A percentile compares a stretch with the other conserved stretches of the same genome.
phyloP scores from a whole-genome alignment of 2,888 invertebrate genomes.

The Morpho deidamia region DNA sequence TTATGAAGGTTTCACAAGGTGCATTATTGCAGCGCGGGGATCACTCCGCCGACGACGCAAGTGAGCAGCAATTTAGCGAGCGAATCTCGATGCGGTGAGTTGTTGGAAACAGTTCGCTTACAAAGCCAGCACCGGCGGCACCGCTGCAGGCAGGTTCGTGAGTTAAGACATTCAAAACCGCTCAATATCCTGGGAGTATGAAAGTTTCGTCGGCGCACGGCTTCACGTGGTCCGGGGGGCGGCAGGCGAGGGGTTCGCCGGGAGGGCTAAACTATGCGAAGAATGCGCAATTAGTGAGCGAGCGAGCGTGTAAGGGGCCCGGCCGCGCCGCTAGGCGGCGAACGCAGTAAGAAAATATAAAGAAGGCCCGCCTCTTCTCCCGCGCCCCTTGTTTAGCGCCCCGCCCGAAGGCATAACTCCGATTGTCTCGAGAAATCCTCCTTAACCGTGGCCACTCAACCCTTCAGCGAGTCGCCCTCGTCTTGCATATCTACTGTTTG shows the following conservation, averaged over 20 bases:
- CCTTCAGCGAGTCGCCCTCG: constrained; percentile 60
- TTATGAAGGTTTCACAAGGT: constrained; percentile 12
- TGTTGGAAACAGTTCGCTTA: constrained; percentile 62
- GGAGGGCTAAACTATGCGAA: constrained; percentile 95
- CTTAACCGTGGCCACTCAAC: constrained; percentile 74
- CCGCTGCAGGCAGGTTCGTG: constrained; percentile 66
- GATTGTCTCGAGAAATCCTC: constrained; percentile 76
- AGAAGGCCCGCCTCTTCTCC: constrained; percentile 79
- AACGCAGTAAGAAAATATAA: constrained; percentile 84
- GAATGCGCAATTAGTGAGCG: constrained; percentile 98
- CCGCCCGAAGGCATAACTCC: constrained; percentile 78
- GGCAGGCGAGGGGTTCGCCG: constrained; percentile 76
- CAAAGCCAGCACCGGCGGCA: constrained; percentile 56
- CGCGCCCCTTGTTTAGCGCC: constrained; percentile 77
- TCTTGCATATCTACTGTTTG: constrained; percentile 72
- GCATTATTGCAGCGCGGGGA: constrained; percentile 9
- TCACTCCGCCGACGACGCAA: constrained; percentile 12
- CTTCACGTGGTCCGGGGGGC: constrained; percentile 76
- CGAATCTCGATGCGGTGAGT: constrained; percentile 44
- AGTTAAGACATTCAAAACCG: constrained; percentile 79
- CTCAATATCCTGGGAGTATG: constrained; percentile 77
- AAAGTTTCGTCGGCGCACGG: constrained; percentile 77
- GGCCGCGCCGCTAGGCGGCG: constrained; percentile 77
- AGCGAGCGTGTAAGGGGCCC: constrained; percentile 83
- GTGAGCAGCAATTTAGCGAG: constrained; percentile 35